Evolutionary conservation across 23 tunicate species (phyloP).

Genomic region (Trididemnum clinides): DNA sequence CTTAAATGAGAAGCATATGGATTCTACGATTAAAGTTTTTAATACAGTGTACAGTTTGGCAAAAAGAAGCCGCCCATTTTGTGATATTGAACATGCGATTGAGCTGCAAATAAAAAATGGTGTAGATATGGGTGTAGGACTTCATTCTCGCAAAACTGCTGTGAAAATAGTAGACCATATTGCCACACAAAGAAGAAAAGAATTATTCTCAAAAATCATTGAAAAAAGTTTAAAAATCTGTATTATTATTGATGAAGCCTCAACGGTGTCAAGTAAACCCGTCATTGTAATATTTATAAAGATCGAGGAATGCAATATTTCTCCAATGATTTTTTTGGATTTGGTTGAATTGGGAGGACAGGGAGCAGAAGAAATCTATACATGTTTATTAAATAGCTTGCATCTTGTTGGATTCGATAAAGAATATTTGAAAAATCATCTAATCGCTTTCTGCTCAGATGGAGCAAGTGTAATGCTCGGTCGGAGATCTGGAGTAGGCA

Average conservation of each 20-base stretch:
- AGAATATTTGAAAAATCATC: constrained; percentile 41
- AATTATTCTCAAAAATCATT: constrained; percentile 55
- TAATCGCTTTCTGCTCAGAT: constrained; percentile 55
- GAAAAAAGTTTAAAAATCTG: constrained; percentile 55
- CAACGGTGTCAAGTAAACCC: constrained; percentile 54
- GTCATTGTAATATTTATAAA: constrained; percentile 42
- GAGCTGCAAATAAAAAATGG: constrained; percentile 68
- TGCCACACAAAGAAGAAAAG: constrained; percentile 43
- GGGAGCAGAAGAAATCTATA: constrained; percentile 51
- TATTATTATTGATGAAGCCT: constrained; percentile 60
- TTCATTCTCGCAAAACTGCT: constrained; percentile 59
- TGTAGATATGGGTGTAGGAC: constrained; percentile 58
- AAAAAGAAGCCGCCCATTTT: constrained; percentile 51
- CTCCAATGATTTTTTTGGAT: constrained; percentile 57
- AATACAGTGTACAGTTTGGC: constrained; percentile 69
- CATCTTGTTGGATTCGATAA: constrained; percentile 56
- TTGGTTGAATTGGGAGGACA: constrained; percentile 60
- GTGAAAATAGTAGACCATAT: constrained; percentile 60
- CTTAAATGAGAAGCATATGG: constrained; percentile 27
- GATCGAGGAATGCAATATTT: constrained; percentile 49
- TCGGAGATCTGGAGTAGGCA: constrained; percentile 43
- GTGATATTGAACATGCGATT: constrained; percentile 51
- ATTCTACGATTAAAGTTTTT: constrained; percentile 50
- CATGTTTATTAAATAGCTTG: constrained; percentile 46
- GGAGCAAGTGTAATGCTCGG: constrained; percentile 71